Evolutionary conservation across 2,888 invertebrate species (phyloP).

Genomic region (Nomada lathburiana): DNA sequence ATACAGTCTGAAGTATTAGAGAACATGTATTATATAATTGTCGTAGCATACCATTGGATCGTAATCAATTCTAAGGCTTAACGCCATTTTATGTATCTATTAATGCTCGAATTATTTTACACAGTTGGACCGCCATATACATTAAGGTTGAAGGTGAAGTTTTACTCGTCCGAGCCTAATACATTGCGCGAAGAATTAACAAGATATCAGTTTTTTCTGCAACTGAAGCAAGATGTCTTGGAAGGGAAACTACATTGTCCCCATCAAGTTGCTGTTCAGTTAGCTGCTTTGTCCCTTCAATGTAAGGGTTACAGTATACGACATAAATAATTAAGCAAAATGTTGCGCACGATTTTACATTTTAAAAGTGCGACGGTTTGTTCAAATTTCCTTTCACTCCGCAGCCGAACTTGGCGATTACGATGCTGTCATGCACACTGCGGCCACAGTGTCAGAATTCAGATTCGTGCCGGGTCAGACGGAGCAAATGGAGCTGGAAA

Average conservation of each 20-base stretch:
- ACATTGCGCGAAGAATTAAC: conserved; percentile 98
- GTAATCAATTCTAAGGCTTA: too few relatives aligned
- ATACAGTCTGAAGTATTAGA: background rate
- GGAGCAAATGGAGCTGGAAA: conserved; percentile 97
- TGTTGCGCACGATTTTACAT: too few relatives aligned
- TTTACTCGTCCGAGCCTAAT: conserved; percentile 99
- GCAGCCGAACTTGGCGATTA: conserved; percentile 98
- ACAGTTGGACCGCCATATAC: conserved; percentile 98
- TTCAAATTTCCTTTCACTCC: conserved; percentile 61
- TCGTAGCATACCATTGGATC: too few relatives aligned
- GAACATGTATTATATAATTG: too few relatives aligned
- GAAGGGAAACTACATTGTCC: conserved; percentile 96
- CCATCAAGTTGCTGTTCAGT: conserved; percentile 93
- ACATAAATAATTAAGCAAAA: background rate
- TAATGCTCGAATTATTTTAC: conserved; percentile 63
- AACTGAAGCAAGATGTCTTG: conserved; percentile 97
- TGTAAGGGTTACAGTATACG: conserved; percentile 87
- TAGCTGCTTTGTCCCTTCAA: conserved; percentile 96
- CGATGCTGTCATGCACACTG: conserved; percentile 95
- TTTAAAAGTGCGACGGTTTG: too few relatives aligned
- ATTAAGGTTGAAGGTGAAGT: conserved; percentile 97
- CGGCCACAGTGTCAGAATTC: conserved; percentile 99
- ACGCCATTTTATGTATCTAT: background rate
- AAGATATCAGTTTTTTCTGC: conserved; percentile 98
- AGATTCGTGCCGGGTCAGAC: conserved; percentile 98